Percentiles rank a stretch among this genome's conserved stretches.
Evolutionary conservation across 2,797 vertebrate genomes (phyloP).

Genomic region (Urosaurus nigricauda): DNA sequence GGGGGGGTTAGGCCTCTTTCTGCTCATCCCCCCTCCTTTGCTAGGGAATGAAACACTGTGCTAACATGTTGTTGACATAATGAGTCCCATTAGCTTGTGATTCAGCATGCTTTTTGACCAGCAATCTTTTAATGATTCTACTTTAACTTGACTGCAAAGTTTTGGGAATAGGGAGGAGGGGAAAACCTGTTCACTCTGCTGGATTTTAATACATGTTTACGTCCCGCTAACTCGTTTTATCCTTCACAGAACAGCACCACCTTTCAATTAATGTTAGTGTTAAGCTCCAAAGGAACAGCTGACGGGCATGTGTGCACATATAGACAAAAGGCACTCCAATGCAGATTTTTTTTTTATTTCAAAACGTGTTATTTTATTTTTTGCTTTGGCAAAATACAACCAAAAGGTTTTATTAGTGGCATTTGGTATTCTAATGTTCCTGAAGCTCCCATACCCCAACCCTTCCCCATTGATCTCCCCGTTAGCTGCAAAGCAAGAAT

Average conservation of each 20-base stretch:
- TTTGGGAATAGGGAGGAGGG: constrained; percentile 53
- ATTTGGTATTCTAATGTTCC: constrained; percentile 72
- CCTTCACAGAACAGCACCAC: constrained; percentile 69
- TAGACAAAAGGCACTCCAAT: constrained; percentile 25
- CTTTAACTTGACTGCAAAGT: constrained; percentile 73
- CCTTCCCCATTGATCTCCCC: constrained; percentile 65
- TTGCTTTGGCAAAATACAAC: constrained; percentile 49
- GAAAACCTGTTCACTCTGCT: constrained; percentile 70
- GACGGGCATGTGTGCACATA: neutral
- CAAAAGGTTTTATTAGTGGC: constrained; percentile 54
- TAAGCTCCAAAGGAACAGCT: constrained; percentile 60
- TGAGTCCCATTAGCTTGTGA: constrained; percentile 79
- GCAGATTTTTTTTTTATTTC: constrained; percentile 19
- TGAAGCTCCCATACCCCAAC: constrained; percentile 51
- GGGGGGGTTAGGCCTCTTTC: constrained; percentile 76
- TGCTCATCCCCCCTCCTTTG: constrained; percentile 66
- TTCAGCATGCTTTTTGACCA: constrained; percentile 76
- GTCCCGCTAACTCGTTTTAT: constrained; percentile 59
- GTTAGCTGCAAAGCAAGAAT: constrained; percentile 81
- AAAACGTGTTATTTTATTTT: constrained; percentile 12
- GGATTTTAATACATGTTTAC: constrained; percentile 80
- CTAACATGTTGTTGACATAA: constrained; percentile 74
- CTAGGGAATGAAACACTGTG: constrained; percentile 61
- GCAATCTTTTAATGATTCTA: constrained; percentile 74
- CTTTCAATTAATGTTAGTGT: constrained; percentile 75